Base-by-base conservation (phyloP, 2,797 vertebrate genomes). In the Glyptemys insculpta region DNA sequence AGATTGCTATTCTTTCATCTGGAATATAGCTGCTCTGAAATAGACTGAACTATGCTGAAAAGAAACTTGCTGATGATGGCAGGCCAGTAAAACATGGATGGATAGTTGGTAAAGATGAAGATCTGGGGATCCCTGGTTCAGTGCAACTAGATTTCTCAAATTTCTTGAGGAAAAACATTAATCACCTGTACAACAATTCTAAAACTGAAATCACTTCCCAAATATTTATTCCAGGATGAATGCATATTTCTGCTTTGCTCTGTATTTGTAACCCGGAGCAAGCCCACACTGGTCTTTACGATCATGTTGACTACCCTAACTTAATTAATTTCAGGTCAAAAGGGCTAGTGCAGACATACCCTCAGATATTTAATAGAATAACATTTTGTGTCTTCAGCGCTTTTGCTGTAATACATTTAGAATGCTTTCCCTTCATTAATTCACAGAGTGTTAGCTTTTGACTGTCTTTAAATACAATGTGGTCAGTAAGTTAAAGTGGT, bases 321-420 rank as follows among this genome's bases (percentile, higher is more conserved):
- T 68, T 10, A 56, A 34, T 6, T 9, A 5, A 21, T 56, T 27
- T 21, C 91, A 85, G 76, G 7, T 87, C 83, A 14, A 14, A 78
- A 76, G 52, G 2, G 1, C 0, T 29, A 49, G 65, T 37, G 19
- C 65, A 68, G 53, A 78, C 0, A 0, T 25, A 6, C 37, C 34
- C 52, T 88, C 56, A 62, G 3, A 18, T 93, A 11, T 87, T 95
- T 62, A 56, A 81, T 82, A 41, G 5, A 10, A 19, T 59, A 54
- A 81, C 1, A 41, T 31, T 41, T 21, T 59, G 47, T 62, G 12
- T 74, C 50, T 18, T 19, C 74, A 79, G 6, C 5, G 6, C 19
- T 50, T 47, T 3, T 72, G 10, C 49, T 85, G 56, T 83, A 85
- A 88, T 34, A 34, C 0, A 9, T 82, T 41, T 56, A 72, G 6